Conservation (phyloP, 2,888 invertebrate species). For the Cremastinae sp. region DNA sequence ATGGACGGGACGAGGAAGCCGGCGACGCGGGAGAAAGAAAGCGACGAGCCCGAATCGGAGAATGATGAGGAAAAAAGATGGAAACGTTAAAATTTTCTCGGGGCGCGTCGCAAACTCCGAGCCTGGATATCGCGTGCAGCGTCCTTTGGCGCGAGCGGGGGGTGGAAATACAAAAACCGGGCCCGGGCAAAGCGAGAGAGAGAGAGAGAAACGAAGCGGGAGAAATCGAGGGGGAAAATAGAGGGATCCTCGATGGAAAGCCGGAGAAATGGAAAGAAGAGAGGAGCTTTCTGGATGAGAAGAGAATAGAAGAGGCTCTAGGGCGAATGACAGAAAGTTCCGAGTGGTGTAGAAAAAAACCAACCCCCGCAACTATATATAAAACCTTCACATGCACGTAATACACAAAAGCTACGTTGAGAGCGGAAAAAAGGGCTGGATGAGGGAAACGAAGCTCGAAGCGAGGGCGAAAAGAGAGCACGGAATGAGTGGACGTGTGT, state of each 20-base stretch:
- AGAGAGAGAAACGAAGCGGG: slow-evolving; percentile 29
- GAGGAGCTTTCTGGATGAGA: slow-evolving; percentile 33
- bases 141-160: background rate
- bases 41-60: slow-evolving; percentile 33
- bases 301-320: slow-evolving; percentile 39
- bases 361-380: no score
- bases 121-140: slow-evolving; percentile 15
- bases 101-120: slow-evolving; percentile 31
- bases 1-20: slow-evolving; percentile 22
- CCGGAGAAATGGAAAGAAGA: slow-evolving; percentile 1
- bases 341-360: background rate
- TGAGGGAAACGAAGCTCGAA: slow-evolving; percentile 44
- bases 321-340: slow-evolving; percentile 29
- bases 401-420: slow-evolving; percentile 8
- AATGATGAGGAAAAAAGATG: slow-evolving; percentile 24
- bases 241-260: slow-evolving; percentile 22
- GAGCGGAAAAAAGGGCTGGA: slow-evolving; percentile 42
- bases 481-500: slow-evolving; percentile 33
- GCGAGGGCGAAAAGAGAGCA: slow-evolving; percentile 39
- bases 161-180: slow-evolving; percentile 21
- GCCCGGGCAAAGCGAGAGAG: slow-evolving; percentile 23
- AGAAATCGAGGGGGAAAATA: slow-evolving; percentile 15
- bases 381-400: background rate
- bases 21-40: slow-evolving; percentile 25
- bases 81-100: slow-evolving; percentile 40